Evolutionary conservation across 2,797 vertebrate genomes (phyloP).

Genomic region (Enteromius paludinosus): DNA sequence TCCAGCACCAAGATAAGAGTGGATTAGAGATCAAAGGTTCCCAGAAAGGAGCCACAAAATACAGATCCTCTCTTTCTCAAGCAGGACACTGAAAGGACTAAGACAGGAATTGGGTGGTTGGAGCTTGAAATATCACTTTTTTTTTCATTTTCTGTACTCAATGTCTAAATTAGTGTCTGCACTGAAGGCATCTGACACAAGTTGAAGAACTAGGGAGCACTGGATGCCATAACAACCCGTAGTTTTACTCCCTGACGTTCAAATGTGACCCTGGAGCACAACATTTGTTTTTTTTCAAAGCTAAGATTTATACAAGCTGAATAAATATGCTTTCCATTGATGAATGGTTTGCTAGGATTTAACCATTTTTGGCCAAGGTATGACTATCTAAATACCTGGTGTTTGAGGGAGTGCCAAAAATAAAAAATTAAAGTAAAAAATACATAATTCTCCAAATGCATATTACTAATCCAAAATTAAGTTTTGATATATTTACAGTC

Average conservation of each 20-base stretch:
- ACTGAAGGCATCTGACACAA: constrained; percentile 79
- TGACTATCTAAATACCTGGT: no score
- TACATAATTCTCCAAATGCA: no score
- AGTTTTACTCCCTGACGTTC: constrained; percentile 42
- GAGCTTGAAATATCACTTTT: constrained; percentile 13
- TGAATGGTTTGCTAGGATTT: no score
- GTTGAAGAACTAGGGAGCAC: constrained; percentile 73
- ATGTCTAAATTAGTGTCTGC: constrained; percentile 67
- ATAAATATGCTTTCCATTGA: no score
- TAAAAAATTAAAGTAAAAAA: no score
- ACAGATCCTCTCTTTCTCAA: constrained; percentile 8
- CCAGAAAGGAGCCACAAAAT: constrained; percentile 42
- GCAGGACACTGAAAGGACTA: constrained; percentile 11
- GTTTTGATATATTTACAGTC: no score
- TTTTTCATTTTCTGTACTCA: constrained; percentile 49
- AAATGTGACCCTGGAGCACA: background rate
- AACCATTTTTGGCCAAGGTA: no score
- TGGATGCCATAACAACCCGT: constrained; percentile 60
- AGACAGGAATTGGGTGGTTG: constrained; percentile 23
- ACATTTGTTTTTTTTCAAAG: no score
- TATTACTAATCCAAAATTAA: no score
- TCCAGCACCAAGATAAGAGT: constrained; percentile 40
- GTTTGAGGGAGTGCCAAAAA: no score
- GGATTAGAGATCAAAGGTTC: constrained; percentile 52
- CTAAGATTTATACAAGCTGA: no score